These are phyloP conservation scores for Sus cebifrons DNA, from an alignment of 2,797 vertebrate genomes.

Conservation along the genomic window DNA sequence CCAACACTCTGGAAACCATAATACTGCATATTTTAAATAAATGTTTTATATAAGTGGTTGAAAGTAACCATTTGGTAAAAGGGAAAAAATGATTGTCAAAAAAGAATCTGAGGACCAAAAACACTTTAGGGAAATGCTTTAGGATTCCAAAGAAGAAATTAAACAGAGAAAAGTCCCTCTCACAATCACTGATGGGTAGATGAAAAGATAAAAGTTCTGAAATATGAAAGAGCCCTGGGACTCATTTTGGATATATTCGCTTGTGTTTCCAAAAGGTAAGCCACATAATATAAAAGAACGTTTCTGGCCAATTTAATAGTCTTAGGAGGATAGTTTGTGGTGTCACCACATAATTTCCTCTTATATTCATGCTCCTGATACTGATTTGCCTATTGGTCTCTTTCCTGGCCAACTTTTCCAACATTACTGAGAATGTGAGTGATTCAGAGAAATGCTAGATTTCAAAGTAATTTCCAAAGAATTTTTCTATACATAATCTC, in stretches of 20 bases:
- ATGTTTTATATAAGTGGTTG: not conserved
- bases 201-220: slow-evolving; percentile 77
- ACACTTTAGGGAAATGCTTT: slow-evolving; percentile 70
- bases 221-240: slow-evolving; percentile 37
- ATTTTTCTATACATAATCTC: not conserved
- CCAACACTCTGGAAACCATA: not conserved
- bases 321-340: slow-evolving; percentile 65
- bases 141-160: slow-evolving; percentile 82
- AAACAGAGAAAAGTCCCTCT: slow-evolving; percentile 77
- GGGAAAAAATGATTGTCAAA: slow-evolving; percentile 26
- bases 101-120: slow-evolving; percentile 64
- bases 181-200: slow-evolving; percentile 33
- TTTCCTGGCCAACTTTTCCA: slow-evolving; percentile 43
- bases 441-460: not conserved
- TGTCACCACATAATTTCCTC: slow-evolving; percentile 68
- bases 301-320: slow-evolving; percentile 62
- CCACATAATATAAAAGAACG: slow-evolving; percentile 61
- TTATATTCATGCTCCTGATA: slow-evolving; percentile 59
- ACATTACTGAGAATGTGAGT: not conserved
- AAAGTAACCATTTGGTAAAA: slow-evolving; percentile 42
- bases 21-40: slow-evolving; percentile 53
- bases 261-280: slow-evolving; percentile 71
- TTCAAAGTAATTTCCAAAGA: slow-evolving; percentile 49
- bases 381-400: slow-evolving; percentile 60
- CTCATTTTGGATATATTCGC: slow-evolving; percentile 42